Evolutionary conservation across 2,113 vertebrate species (phyloP).

Genomic region (Maccullochella peelii): DNA sequence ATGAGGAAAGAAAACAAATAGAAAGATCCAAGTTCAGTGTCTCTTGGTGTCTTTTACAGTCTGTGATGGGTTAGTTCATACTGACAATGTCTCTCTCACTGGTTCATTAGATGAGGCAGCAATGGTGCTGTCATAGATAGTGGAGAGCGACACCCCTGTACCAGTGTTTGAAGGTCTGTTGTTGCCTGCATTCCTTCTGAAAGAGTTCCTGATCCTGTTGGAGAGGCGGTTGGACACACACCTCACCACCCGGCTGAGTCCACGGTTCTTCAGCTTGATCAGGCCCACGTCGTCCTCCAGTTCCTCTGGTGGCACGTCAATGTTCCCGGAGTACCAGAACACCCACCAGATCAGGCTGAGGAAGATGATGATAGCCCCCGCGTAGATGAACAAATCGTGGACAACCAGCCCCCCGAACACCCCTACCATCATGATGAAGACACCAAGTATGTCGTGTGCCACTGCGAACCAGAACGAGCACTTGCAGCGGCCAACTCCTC

Average conservation of each 20-base stretch:
- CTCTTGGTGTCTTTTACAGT: background rate
- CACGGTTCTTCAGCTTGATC: constrained; percentile 52
- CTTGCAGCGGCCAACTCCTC: constrained; percentile 87
- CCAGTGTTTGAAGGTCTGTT: constrained; percentile 1
- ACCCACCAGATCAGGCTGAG: constrained; percentile 95
- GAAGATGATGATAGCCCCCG: constrained; percentile 90
- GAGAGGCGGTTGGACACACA: constrained; percentile 75
- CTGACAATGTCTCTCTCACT: constrained; percentile 68
- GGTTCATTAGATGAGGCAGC: constrained; percentile 41
- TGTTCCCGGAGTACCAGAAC: constrained; percentile 95
- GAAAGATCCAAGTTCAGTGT: constrained; percentile 20
- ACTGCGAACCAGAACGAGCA: constrained; percentile 92
- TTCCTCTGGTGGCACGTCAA: constrained; percentile 87
- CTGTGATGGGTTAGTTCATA: constrained; percentile 52
- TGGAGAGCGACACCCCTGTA: constrained; percentile 57
- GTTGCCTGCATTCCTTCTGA: constrained; percentile 55
- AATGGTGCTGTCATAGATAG: constrained; percentile 35
- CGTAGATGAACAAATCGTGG: constrained; percentile 91
- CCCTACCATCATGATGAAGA: constrained; percentile 86
- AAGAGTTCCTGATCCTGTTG: constrained; percentile 68
- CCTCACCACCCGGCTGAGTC: constrained; percentile 64
- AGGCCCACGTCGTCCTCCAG: constrained; percentile 82
- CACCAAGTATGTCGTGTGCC: constrained; percentile 87
- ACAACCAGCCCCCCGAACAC: constrained; percentile 85
- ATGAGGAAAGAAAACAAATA: background rate